Conservation (phyloP, 1,140 invertebrate species). For the Drosophila kohkoa region DNA sequence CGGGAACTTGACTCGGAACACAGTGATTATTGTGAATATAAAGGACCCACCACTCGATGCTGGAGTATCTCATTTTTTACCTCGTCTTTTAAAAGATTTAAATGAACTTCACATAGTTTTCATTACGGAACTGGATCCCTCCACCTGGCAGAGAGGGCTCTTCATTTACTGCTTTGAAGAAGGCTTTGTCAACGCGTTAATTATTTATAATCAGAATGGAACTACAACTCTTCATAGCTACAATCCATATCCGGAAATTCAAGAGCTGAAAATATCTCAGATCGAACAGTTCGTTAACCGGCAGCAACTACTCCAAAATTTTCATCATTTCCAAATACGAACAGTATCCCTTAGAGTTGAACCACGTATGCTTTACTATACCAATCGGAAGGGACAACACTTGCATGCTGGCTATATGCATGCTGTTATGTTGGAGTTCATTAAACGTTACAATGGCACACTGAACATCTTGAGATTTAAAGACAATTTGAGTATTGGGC, state of each 20-base stretch:
- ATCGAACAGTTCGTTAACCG: conserved; percentile 42
- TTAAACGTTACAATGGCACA: conserved; percentile 5
- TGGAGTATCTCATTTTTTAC: not conserved
- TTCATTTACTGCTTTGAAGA: conserved; percentile 46
- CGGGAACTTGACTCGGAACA: conserved; percentile 36
- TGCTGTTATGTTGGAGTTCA: not conserved
- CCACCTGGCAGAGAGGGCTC: conserved; percentile 2
- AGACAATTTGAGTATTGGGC: not conserved
- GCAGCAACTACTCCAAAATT: conserved; percentile 7
- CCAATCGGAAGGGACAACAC: conserved; percentile 17
- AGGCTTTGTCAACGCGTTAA: conserved; percentile 55
- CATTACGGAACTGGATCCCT: not conserved
- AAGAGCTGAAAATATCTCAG: conserved; percentile 3
- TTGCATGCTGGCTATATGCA: conserved; percentile 36
- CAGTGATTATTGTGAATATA: conserved; percentile 47
- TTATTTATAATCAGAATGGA: conserved; percentile 6
- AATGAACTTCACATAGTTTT: conserved; percentile 58
- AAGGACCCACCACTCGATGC: not conserved
- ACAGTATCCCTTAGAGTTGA: not conserved
- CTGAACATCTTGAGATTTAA: not conserved
- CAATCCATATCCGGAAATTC: conserved; percentile 52
- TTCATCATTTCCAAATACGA: conserved; percentile 22
- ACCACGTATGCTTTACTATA: conserved; percentile 47
- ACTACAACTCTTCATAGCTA: conserved; percentile 42
- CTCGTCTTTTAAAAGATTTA: conserved; percentile 25